Base-by-base conservation (phyloP, 1,140 invertebrate genomes). In the Drosophila baimaii region DNA sequence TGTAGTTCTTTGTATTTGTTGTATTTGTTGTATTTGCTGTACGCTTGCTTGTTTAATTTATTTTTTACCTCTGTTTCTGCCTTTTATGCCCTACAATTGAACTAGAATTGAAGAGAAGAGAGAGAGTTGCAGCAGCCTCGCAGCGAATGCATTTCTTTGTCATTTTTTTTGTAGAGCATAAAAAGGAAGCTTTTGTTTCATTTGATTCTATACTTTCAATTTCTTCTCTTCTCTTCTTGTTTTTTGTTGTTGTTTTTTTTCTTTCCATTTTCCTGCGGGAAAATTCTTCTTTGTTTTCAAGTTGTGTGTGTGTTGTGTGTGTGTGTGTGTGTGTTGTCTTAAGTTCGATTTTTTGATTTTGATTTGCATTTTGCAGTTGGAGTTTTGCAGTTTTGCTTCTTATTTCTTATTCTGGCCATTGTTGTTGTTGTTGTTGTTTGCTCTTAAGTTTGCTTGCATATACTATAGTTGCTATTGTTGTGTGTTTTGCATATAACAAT, bases 321-420 rank as follows among this genome's bases (percentile, higher is more conserved):
- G n/a, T n/a, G n/a, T n/a, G n/a, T n/a, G n/a, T n/a, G n/a, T 61
- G 56, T 78, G 43, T 77, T 69, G 74, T 43, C 83, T 79, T 83
- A 88, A 82, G 70, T 86, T 79, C 52, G 76, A 88, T 66, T 88
- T 77, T 72, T 81, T 79, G 62, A 57, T 86, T 85, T 78, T 68
- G 64, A 49, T 81, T 86, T 78, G 43, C 51, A 39, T 66, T 64
- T 65, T 46, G 58, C 37, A 39, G 29, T 61, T 56, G 52, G 19
- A 47, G 44, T 47, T 46, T 46, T 46, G 21, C 46, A 47, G 23
- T 33, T 35, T 35, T 15, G 13, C 13, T 25, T 44, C 13, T 23
- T 61, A 55, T 41, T 62, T 55, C 3, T 31, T 17, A 39, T 7
- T 21, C 46, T 51, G 49, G 39, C 51, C 46, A 23, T 52, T 51